Conservation (phyloP, 2,797 vertebrate genomes). For the Podargus strigoides region DNA sequence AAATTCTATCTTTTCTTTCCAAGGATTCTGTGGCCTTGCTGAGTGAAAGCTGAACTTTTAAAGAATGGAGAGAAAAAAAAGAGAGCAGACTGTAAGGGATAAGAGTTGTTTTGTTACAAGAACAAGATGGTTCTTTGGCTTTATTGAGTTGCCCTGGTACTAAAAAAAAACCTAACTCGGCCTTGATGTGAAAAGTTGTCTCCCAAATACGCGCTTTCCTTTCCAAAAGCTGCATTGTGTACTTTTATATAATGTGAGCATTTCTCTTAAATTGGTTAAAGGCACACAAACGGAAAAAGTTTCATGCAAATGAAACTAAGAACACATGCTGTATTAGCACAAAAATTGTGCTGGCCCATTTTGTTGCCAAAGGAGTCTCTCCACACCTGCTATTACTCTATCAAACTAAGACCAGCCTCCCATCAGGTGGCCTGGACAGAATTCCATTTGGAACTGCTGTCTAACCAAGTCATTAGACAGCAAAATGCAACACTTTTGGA, state of each 20-base stretch:
- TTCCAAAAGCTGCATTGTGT: background rate
- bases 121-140: background rate
- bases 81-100: background rate
- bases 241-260: background rate
- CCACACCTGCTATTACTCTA: constrained; percentile 23
- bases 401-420: background rate
- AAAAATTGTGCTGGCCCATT: background rate
- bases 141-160: background rate
- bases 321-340: background rate
- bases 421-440: background rate
- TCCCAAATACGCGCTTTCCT: background rate
- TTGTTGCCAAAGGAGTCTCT: background rate
- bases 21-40: background rate
- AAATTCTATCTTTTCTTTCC: background rate
- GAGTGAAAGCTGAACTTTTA: background rate
- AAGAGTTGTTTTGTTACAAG: background rate
- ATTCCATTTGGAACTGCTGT: background rate
- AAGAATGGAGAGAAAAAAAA: background rate
- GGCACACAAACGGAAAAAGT: background rate
- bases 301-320: constrained; percentile 22
- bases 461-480: background rate
- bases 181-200: background rate
- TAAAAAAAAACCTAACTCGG: background rate
- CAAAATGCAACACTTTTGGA: background rate
- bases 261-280: constrained; percentile 4